phyloP scores from a whole-genome alignment of 1,140 invertebrate genomes.

The Drosophila obscura region DNA sequence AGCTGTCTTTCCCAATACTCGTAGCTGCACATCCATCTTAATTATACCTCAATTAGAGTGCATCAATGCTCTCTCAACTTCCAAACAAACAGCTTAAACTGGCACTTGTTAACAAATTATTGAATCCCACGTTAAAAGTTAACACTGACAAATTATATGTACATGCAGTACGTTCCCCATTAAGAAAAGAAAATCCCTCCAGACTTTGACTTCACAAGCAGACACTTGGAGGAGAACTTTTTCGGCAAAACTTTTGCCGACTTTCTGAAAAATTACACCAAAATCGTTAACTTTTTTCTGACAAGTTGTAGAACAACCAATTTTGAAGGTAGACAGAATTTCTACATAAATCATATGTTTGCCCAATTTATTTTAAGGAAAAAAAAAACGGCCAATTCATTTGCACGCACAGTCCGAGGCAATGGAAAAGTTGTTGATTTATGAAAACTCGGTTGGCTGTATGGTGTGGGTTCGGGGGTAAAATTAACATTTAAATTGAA shows the following conservation, averaged over 20 bases:
- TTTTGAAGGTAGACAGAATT: background rate
- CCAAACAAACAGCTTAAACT: no score
- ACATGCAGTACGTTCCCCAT: no score
- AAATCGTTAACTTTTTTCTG: no score
- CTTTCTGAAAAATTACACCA: conserved; percentile 9
- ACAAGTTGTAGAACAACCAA: conserved; percentile 26
- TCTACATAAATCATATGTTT: conserved; percentile 33
- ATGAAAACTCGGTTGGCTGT: conserved; percentile 23
- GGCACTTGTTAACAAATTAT: no score
- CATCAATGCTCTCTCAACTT: no score
- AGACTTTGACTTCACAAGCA: conserved; percentile 8
- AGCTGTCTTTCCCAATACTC: no score
- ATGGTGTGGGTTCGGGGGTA: conserved; percentile 3
- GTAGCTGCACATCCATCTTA: no score
- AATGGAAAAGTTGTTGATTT: conserved; percentile 32
- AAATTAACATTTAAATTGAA: conserved; percentile 60
- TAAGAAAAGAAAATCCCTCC: no score
- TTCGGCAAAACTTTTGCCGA: conserved; percentile 14
- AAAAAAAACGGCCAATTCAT: conserved; percentile 5
- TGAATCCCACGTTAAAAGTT: no score
- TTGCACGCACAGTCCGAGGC: conserved; percentile 6
- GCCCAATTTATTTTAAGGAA: no score
- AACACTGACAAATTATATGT: no score
- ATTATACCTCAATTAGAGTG: no score
- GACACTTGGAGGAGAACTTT: conserved; percentile 15